These are phyloP conservation scores for Drosophila setifemur DNA, from an alignment of 1,140 invertebrate genomes.

Conservation along the genomic window DNA sequence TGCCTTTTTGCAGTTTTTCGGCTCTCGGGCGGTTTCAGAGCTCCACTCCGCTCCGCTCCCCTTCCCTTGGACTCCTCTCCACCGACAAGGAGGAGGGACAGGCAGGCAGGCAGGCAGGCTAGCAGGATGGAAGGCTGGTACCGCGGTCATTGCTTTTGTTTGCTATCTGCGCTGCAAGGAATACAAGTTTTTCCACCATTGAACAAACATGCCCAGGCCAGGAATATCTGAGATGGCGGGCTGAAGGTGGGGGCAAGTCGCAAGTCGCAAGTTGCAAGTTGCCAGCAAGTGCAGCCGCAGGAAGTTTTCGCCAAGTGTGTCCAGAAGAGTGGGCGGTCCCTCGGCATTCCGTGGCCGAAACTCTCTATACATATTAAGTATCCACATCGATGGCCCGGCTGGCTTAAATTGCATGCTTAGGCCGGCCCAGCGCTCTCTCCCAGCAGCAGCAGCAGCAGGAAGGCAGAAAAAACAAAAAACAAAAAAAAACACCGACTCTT, in stretches of 20 bases:
- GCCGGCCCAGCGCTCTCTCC: constrained; percentile 21
- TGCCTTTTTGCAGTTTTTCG: constrained; percentile 62
- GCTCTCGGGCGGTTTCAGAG: constrained; percentile 49
- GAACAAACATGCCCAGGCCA: constrained; percentile 48
- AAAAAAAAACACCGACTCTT: constrained; percentile 50
- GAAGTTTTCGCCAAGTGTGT: constrained; percentile 48
- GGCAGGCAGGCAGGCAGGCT: neutral
- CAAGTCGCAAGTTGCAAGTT: constrained; percentile 30
- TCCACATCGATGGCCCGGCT: constrained; percentile 16
- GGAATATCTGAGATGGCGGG: constrained; percentile 62
- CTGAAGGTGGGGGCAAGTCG: constrained; percentile 1
- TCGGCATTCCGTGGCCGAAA: constrained; percentile 33
- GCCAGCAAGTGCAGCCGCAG: constrained; percentile 63
- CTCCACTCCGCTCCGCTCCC: constrained; percentile 22
- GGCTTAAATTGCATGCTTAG: constrained; percentile 41
- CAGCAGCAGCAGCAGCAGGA: too few species aligned
- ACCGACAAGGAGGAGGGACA: neutral
- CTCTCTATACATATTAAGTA: constrained; percentile 14
- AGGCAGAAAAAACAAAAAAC: constrained; percentile 24
- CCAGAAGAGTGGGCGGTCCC: constrained; percentile 47
- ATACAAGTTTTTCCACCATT: constrained; percentile 64
- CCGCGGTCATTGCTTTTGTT: constrained; percentile 45
- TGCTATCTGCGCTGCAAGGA: constrained; percentile 53
- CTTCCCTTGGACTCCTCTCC: constrained; percentile 25
- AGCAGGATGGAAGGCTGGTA: neutral